These are phyloP conservation scores for Acyrthosiphon pisum DNA, from an alignment of 1,140 invertebrate genomes.

Conservation along the genomic window DNA sequence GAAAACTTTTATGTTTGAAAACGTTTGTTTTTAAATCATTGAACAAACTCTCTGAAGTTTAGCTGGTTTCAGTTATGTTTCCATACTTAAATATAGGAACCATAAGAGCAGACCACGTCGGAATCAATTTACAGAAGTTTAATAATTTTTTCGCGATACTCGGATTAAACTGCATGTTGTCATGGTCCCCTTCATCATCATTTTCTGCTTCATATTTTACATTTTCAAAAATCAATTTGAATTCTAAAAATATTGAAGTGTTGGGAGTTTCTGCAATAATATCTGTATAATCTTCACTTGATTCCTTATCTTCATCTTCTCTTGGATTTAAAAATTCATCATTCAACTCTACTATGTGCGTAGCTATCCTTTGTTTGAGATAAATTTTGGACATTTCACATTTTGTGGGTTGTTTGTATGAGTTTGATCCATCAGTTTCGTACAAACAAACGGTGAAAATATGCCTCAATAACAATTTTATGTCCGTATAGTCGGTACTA, in stretches of 20 bases:
- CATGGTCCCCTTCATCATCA: not conserved
- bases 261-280: too few species aligned
- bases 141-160: constrained; percentile 1
- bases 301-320: not conserved
- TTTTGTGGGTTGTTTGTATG: not conserved
- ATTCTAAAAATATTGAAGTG: too few species aligned
- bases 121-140: constrained; percentile 25
- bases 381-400: constrained; percentile 28
- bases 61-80: not conserved
- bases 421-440: not conserved
- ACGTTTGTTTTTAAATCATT: not conserved
- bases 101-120: not conserved
- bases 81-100: constrained; percentile 18
- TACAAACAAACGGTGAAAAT: not conserved
- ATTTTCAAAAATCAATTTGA: too few species aligned
- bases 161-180: not conserved
- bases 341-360: not conserved
- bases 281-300: too few species aligned
- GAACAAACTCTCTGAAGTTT: not conserved
- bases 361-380: not conserved
- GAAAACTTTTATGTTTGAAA: not conserved
- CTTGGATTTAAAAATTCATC: not conserved
- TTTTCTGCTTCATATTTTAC: too few species aligned
- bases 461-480: not conserved
- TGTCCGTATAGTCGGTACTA: not conserved